phyloP scores from a whole-genome alignment of 2,888 invertebrate genomes.

The Cantharis flavilabris region DNA sequence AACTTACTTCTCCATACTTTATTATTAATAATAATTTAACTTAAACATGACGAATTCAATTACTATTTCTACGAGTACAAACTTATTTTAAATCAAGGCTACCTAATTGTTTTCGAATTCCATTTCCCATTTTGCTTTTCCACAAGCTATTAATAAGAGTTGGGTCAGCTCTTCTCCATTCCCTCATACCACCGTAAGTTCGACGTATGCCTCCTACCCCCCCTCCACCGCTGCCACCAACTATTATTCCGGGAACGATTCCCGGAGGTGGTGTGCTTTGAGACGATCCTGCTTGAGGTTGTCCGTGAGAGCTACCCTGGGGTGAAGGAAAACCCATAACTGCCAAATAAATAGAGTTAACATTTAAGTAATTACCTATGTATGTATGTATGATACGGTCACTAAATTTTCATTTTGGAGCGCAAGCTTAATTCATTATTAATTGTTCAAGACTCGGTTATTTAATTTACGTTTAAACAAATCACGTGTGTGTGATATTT shows the following conservation, averaged over 20 bases:
- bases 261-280: constrained; percentile 57
- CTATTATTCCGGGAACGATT: constrained; percentile 58
- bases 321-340: constrained; percentile 58
- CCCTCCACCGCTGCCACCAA: constrained; percentile 52
- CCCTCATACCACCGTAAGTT: constrained; percentile 64
- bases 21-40: not conserved
- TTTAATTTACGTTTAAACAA: not conserved
- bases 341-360: constrained; percentile 31
- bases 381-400: not conserved
- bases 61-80: not conserved
- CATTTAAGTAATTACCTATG: not conserved
- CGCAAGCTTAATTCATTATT: not conserved
- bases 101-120: constrained; percentile 70
- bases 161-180: constrained; percentile 74
- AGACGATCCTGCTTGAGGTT: constrained; percentile 55
- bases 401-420: not conserved
- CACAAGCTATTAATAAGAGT: constrained; percentile 74
- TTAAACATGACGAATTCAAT: not conserved
- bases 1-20: not conserved
- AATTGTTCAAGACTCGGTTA: not conserved
- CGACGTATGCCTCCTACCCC: constrained; percentile 66
- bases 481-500: not conserved
- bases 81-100: constrained; percentile 34
- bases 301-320: constrained; percentile 63
- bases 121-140: constrained; percentile 75